Percentiles rank a stretch among this genome's conserved stretches.
Conservation (phyloP, 2,797 vertebrate genomes). For the Mareca penelope region DNA sequence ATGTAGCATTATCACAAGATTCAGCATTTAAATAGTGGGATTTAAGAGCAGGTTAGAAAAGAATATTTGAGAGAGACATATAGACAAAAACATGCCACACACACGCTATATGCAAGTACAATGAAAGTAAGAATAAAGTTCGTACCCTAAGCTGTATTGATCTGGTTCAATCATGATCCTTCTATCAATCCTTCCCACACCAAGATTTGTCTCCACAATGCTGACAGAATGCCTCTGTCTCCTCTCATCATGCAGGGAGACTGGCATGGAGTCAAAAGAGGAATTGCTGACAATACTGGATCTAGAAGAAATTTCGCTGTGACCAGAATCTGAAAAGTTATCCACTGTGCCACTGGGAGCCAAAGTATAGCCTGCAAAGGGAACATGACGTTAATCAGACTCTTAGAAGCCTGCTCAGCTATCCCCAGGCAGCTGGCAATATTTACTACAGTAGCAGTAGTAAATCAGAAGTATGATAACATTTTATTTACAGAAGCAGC, state of each 20-base stretch:
- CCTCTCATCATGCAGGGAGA: constrained; percentile 88
- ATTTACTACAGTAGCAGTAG: background rate
- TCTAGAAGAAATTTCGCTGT: constrained; percentile 97
- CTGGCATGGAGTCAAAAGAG: constrained; percentile 90
- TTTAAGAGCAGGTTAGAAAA: background rate
- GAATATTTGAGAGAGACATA: background rate
- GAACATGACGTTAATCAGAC: background rate
- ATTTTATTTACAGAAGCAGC: background rate
- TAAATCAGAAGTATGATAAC: background rate
- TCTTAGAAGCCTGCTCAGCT: background rate
- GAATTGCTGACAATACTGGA: constrained; percentile 98
- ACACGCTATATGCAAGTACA: background rate
- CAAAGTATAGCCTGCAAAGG: constrained; percentile 84
- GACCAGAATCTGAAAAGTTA: constrained; percentile 94
- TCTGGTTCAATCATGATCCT: constrained; percentile 90
- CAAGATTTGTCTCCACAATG: constrained; percentile 85
- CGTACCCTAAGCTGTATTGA: constrained; percentile 94
- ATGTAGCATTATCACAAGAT: background rate
- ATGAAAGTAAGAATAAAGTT: background rate
- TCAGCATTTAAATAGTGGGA: background rate
- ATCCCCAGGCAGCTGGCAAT: background rate
- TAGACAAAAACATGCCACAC: background rate
- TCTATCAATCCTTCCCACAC: constrained; percentile 87
- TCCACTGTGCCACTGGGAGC: constrained; percentile 87
- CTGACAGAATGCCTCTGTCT: constrained; percentile 91